Evolutionary conservation across 2,888 invertebrate genomes (phyloP).

Genomic region (Drosophila differens): DNA sequence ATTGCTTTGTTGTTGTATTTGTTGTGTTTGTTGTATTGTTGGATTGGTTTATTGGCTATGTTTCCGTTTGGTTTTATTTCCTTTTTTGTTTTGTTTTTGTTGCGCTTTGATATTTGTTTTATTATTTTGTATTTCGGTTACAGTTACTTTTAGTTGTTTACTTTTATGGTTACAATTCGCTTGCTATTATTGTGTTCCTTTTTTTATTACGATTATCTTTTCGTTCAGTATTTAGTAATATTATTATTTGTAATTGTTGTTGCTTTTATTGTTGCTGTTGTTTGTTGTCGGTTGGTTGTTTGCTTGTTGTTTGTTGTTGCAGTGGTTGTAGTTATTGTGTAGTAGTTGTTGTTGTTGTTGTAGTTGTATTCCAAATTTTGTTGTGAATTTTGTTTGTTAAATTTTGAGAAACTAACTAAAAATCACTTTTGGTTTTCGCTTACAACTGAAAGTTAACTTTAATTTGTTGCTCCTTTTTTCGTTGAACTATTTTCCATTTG

Average conservation of each 20-base stretch:
- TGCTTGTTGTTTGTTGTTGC: slow-evolving; percentile 56
- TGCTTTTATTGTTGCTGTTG: slow-evolving; percentile 60
- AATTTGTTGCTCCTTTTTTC: slow-evolving; percentile 61
- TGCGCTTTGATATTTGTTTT: slow-evolving; percentile 46
- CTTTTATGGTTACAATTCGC: slow-evolving; percentile 70
- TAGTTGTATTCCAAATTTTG: slow-evolving; percentile 83
- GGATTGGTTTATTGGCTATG: slow-evolving; percentile 52
- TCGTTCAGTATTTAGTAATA: slow-evolving; percentile 49
- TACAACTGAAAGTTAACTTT: slow-evolving; percentile 77
- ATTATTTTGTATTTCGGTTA: slow-evolving; percentile 41
- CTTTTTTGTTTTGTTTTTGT: slow-evolving; percentile 28
- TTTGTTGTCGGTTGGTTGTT: slow-evolving; percentile 64
- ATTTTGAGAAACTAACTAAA: slow-evolving; percentile 85
- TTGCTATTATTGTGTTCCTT: slow-evolving; percentile 45
- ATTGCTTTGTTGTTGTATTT: slow-evolving; percentile 37
- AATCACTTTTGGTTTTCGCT: slow-evolving; percentile 81
- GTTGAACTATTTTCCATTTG: slow-evolving; percentile 45
- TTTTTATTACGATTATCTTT: slow-evolving; percentile 10
- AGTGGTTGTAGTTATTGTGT: slow-evolving; percentile 46
- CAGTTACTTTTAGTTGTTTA: slow-evolving; percentile 40
- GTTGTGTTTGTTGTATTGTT: slow-evolving; percentile 42
- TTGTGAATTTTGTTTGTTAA: slow-evolving; percentile 85
- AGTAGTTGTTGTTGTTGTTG: slow-evolving; percentile 63
- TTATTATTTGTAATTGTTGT: slow-evolving; percentile 56
- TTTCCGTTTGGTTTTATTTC: slow-evolving; percentile 53